Evolutionary conservation across 2,113 vertebrate species (phyloP).

Genomic region (Pseudopipra pipra): DNA sequence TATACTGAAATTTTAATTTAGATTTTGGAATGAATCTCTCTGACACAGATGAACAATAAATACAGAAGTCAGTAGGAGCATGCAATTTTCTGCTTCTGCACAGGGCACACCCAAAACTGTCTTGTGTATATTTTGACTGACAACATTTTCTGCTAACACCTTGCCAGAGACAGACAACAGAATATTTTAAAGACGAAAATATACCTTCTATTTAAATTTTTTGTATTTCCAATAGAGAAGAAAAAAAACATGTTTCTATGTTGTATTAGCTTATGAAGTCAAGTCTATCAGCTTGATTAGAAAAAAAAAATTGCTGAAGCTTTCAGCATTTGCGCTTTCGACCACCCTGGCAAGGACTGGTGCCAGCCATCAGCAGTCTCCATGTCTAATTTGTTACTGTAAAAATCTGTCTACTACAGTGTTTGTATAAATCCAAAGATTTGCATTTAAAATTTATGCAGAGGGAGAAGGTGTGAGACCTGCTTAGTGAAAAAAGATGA

Average conservation of each 20-base stretch:
- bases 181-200: background rate
- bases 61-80: background rate
- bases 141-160: background rate
- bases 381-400: background rate
- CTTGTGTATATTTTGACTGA: background rate
- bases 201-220: background rate
- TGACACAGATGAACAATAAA: background rate
- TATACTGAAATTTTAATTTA: conserved; percentile 35
- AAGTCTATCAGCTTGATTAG: background rate
- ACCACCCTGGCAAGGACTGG: background rate
- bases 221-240: background rate
- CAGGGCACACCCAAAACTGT: background rate
- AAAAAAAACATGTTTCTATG: background rate
- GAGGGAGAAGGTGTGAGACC: conserved; percentile 32
- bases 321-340: background rate
- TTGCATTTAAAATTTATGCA: conserved; percentile 47
- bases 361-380: conserved; percentile 7
- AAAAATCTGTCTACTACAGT: conserved; percentile 19
- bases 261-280: background rate
- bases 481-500: background rate
- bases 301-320: background rate
- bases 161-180: background rate
- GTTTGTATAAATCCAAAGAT: conserved; percentile 1
- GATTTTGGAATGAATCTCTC: background rate
- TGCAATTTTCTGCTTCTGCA: background rate